Evolutionary conservation across 2,113 vertebrate genomes (phyloP).

Genomic region (Tragelaphus strepsiceros): DNA sequence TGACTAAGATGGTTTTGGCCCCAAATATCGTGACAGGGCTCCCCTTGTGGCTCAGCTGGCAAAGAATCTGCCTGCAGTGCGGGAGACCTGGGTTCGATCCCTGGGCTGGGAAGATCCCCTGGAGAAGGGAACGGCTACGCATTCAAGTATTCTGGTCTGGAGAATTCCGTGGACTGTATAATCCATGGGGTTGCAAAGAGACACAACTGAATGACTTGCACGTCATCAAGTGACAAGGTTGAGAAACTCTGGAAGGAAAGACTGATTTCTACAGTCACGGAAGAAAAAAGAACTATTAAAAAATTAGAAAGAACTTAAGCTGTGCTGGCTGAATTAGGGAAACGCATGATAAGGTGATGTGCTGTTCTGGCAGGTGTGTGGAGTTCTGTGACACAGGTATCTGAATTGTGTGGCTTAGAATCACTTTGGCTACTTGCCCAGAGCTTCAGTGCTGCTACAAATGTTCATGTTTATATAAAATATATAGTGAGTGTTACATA

Average conservation of each 20-base stretch:
- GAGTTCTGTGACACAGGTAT: not conserved
- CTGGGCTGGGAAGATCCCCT: not conserved
- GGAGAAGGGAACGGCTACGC: not conserved
- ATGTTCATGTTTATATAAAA: slow-evolving; percentile 1
- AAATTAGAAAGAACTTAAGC: not conserved
- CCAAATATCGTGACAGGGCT: not conserved
- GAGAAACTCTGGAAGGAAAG: not conserved
- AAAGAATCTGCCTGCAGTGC: not conserved
- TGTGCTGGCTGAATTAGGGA: not conserved
- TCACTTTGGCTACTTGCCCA: slow-evolving; percentile 11
- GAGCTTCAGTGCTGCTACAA: not conserved
- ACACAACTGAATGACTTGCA: not conserved
- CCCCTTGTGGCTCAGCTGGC: accelerated
- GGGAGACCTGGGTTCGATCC: not conserved
- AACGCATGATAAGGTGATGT: not conserved
- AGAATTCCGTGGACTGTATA: not conserved
- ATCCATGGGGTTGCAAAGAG: not conserved
- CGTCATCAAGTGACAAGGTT: not conserved
- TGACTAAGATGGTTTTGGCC: not conserved
- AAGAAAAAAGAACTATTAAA: not conserved
- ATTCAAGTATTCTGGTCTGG: not conserved
- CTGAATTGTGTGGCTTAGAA: not conserved
- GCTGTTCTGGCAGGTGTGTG: not conserved
- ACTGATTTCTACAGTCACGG: not conserved
- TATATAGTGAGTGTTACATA: not conserved